Base-by-base conservation (phyloP, 2,113 vertebrate species). In the Paramisgurnus dabryanus region DNA sequence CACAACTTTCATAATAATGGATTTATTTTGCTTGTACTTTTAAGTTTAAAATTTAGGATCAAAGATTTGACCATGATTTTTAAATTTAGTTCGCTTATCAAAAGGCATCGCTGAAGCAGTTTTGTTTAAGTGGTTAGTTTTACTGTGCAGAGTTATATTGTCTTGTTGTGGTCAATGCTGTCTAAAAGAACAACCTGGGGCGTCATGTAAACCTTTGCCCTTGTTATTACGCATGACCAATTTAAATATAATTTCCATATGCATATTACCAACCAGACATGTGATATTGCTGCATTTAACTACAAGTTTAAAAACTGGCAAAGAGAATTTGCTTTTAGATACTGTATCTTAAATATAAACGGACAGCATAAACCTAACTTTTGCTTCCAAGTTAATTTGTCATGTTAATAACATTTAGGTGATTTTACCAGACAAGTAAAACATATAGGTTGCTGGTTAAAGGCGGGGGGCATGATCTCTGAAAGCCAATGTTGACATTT, bases 231-330 rank as follows among this genome's bases (percentile, higher is more conserved):
- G 58, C 12, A 75, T 34, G 41, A 63, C 72, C 41, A 9, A 4
- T 45, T 61, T 74, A 15, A 57, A 17, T 45, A 75, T 7, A 27
- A 74, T 75, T 63, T 63, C 41, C 58, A 63, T 75, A 75, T 63
- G 41, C 41, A 47, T 61, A 45, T 75, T 64, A 4, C 7, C 57
- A 39, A 17, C 4, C 22, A 70, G 45, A 22, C 67, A 15, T 4
- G 4, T 45, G 71, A 9, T 57, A 34, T 5, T 39, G n/a, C 27
- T 40, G 34, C 34, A 15, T 57, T 40, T 41, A 72, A 12, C 50
- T n/a, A 34, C 17, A 18, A 2, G 34, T 3, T 6, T 58, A 18
- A n/a, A 57, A 41, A 72, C 68, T n/a, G 40, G 27, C 18, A 10
- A n/a, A 55, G 39, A 53, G 17, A 17, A 57, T 6, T 5, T 55